Base-by-base conservation (phyloP, 1,140 invertebrate species). In the Drosophila lowei region DNA sequence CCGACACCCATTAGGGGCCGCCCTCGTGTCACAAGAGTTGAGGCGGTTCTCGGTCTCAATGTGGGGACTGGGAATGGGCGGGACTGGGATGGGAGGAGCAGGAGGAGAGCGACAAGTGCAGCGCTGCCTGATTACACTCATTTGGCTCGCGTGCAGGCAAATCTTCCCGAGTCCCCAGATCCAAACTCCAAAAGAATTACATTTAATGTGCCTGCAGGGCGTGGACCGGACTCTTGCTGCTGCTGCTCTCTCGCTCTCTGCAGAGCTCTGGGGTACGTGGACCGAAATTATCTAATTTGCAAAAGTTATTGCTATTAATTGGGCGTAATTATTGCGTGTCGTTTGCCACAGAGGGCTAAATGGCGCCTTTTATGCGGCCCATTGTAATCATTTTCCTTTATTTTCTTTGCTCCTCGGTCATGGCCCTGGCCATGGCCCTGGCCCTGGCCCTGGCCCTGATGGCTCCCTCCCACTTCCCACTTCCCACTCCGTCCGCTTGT, bases 231-330 rank as follows among this genome's bases (percentile, higher is more conserved):
- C 30, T 9, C 8, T 34, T 1, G 30, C 18, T 28, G 34, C 47
- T 1, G 30, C 18, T 28, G 34, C 47, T 41, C 25, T 21, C 18
- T 13, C 23, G 34, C 46, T 16, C 55, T 53, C 54, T 42, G 49
- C 34, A 38, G 4, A 13, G 34, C 5, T 13, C 34, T 38, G 11
- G 11, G 58, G 55, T 25, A 68, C 44, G 58, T 72, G 72, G 47
- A 79, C 64, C 81, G 67, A 88, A 86, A 86, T 88, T 88, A 88
- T 88, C 83, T 88, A 88, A 88, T 88, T 88, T 88, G 83, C 78
- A 83, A 88, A 68, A 88, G 83, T 88, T 86, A 88, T 88, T 88
- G 83, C 83, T 67, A 88, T 88, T 88, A 88, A 88, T 88, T 88
- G 83, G 78, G 71, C 83, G 83, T 88, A 88, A 88, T 88, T 88